Percentiles rank a stretch among this genome's conserved stretches.
These are phyloP conservation scores for Netelia inedita DNA, from an alignment of 2,888 invertebrate genomes.

Conservation along the genomic window DNA sequence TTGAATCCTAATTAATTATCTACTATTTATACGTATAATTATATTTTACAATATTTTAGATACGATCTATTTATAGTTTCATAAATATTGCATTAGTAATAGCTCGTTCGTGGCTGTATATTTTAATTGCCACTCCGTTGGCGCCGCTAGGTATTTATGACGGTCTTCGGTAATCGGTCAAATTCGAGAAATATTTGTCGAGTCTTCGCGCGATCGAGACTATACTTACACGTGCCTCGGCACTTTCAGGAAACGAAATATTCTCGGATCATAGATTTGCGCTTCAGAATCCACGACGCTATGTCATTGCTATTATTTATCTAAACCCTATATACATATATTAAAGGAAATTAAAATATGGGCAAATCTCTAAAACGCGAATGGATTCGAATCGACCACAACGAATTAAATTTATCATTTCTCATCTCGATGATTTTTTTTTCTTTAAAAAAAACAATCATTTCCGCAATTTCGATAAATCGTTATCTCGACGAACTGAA, in stretches of 20 bases:
- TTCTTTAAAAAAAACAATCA: no score
- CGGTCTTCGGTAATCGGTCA: not conserved
- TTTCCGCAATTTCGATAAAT: no score
- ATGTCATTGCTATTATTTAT: not conserved
- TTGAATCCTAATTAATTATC: no score
- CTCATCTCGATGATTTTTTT: no score
- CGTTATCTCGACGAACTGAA: no score
- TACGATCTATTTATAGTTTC: not conserved
- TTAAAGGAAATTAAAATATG: not conserved
- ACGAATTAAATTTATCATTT: no score
- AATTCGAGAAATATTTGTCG: not conserved
- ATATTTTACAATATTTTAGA: not conserved
- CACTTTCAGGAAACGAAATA: not conserved
- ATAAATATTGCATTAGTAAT: slow-evolving; percentile 6
- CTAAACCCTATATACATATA: not conserved
- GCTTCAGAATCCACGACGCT: not conserved
- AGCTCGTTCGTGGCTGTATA: not conserved
- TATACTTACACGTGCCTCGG: not conserved
- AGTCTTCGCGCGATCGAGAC: not conserved
- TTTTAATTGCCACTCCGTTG: not conserved
- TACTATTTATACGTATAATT: no score
- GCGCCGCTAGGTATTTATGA: not conserved
- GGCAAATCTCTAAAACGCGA: no score
- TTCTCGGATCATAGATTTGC: not conserved
- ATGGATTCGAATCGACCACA: no score